A percentile compares a stretch with the other conserved stretches of the same genome.
These are phyloP conservation scores for Solen grandis DNA, from an alignment of 1,140 invertebrate species.

Conservation along the genomic window DNA sequence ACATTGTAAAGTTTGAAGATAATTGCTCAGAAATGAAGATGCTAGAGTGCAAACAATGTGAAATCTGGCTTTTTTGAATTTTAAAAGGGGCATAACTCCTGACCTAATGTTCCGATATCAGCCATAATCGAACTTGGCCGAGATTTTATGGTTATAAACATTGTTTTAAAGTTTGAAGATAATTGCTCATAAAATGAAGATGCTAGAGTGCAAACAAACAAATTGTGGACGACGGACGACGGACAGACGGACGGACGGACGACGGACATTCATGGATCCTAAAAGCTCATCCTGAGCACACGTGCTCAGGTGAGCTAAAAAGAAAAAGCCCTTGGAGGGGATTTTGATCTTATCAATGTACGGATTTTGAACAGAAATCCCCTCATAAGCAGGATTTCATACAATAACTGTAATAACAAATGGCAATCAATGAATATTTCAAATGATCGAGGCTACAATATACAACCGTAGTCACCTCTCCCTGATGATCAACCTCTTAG, in stretches of 20 bases:
- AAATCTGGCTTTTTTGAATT: no score
- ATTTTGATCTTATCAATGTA: no score
- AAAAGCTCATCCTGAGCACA: background rate
- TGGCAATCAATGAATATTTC: no score
- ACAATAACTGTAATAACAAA: no score
- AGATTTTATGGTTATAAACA: background rate
- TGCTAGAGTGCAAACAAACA: background rate
- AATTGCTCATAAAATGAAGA: background rate
- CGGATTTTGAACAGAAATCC: no score
- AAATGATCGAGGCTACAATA: no score
- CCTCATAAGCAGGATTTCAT: no score
- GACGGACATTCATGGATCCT: background rate
- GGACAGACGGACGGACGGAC: no score
- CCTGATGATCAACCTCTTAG: no score
- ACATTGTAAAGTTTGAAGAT: background rate
- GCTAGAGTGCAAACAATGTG: background rate
- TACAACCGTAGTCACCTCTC: no score
- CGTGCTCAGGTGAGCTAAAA: background rate
- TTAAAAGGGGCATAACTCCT: no score
- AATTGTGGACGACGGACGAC: background rate
- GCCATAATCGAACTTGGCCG: background rate
- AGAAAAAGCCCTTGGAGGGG: background rate
- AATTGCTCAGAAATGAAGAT: background rate
- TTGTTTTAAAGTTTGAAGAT: background rate
- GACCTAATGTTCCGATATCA: background rate